Conservation (phyloP, 2,113 vertebrate species). For the Charadrius vociferus region DNA sequence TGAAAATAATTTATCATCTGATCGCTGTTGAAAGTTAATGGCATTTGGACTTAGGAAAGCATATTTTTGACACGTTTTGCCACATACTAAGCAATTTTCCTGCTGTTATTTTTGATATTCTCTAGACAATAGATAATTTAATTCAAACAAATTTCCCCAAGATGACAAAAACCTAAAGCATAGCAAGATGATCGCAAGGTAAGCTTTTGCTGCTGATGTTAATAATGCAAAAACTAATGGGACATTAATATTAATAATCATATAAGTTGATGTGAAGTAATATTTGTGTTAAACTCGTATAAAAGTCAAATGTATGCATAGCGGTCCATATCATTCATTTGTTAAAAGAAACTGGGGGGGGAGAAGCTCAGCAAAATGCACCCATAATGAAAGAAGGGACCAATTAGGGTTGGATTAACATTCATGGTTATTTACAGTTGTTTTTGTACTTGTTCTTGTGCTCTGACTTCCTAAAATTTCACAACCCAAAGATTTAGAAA, state of each 20-base stretch:
- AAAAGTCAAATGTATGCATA: slow-evolving; percentile 71
- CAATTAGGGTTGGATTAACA: slow-evolving; percentile 99
- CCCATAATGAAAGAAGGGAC: slow-evolving; percentile 91
- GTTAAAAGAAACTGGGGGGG: slow-evolving; percentile 55
- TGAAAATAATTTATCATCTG: slow-evolving; percentile 67
- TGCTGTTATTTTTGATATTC: slow-evolving; percentile 49
- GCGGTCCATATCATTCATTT: slow-evolving; percentile 76
- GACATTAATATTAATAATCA: slow-evolving; percentile 66
- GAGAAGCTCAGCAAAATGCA: slow-evolving; percentile 80
- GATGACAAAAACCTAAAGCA: slow-evolving; percentile 45
- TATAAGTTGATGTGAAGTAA: slow-evolving; percentile 32
- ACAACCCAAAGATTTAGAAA: slow-evolving; percentile 89
- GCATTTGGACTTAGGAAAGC: slow-evolving; percentile 40
- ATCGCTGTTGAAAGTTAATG: neutral
- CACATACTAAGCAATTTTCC: slow-evolving; percentile 32
- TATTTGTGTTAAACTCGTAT: slow-evolving; percentile 62
- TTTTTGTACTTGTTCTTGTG: slow-evolving; percentile 98
- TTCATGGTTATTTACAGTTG: slow-evolving; percentile 99
- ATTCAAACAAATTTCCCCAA: slow-evolving; percentile 59
- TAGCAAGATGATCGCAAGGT: slow-evolving; percentile 29
- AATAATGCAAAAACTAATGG: slow-evolving; percentile 50
- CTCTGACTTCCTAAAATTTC: slow-evolving; percentile 95
- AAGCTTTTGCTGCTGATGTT: slow-evolving; percentile 36
- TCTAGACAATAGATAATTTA: slow-evolving; percentile 66
- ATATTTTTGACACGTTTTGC: slow-evolving; percentile 27